These are phyloP conservation scores for Orchestes rusci DNA, from an alignment of 2,888 invertebrate species.

Conservation along the genomic window DNA sequence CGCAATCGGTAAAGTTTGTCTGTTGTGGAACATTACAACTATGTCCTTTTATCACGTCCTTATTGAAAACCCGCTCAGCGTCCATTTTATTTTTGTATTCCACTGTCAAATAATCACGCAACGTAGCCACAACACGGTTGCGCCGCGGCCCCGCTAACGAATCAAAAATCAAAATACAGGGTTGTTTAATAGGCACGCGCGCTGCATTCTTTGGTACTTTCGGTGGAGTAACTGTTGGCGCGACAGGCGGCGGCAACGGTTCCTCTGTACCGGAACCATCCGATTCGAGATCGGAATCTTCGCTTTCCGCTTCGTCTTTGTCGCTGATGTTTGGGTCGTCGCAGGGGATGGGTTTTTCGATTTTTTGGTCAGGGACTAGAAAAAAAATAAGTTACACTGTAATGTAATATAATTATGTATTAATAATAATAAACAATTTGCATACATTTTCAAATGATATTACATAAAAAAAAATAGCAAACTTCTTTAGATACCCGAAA, in stretches of 20 bases:
- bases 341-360: slow-evolving; percentile 50
- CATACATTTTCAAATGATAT: too few relatives aligned
- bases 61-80: slow-evolving; percentile 62
- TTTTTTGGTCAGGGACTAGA: slow-evolving; percentile 24
- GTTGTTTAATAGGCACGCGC: too few relatives aligned
- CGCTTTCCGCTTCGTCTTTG: slow-evolving; percentile 63
- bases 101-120: slow-evolving; percentile 85
- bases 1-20: slow-evolving; percentile 95
- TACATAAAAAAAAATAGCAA: too few relatives aligned
- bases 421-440: too few relatives aligned
- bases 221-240: slow-evolving; percentile 8
- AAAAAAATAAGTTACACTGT: background rate
- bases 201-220: too few relatives aligned
- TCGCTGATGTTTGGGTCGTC: slow-evolving; percentile 65
- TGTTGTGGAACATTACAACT: slow-evolving; percentile 95
- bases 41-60: slow-evolving; percentile 77
- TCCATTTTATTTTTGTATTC: slow-evolving; percentile 71
- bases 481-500: too few relatives aligned
- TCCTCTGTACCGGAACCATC: slow-evolving; percentile 46
- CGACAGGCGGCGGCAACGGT: slow-evolving; percentile 29
- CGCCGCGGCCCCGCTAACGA: slow-evolving; percentile 74
- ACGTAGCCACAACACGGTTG: slow-evolving; percentile 77
- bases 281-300: slow-evolving; percentile 61
- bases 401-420: too few relatives aligned
- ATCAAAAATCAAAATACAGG: slow-evolving; percentile 89